These are phyloP conservation scores for Empidonax alnorum DNA, from an alignment of 2,113 vertebrate genomes.

Conservation along the genomic window DNA sequence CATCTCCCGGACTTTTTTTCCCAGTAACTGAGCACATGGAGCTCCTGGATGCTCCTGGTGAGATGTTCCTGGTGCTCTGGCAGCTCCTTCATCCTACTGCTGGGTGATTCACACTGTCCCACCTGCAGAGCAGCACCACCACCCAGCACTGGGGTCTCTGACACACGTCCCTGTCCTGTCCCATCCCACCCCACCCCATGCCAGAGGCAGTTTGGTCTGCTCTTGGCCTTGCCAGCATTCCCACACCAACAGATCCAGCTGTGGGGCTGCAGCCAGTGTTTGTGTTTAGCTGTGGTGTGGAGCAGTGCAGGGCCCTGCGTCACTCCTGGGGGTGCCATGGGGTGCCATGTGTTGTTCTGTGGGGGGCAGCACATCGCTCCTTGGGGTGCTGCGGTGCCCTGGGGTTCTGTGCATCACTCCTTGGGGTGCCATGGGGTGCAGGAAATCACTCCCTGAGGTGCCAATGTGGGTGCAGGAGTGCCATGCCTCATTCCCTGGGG, in stretches of 20 bases:
- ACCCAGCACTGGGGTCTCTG: too few species aligned
- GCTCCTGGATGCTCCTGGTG: background rate
- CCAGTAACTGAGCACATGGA: fast-evolving
- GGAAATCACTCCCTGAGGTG: background rate
- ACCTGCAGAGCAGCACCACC: background rate
- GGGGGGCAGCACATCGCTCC: background rate
- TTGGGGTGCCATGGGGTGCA: background rate
- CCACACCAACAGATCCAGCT: fast-evolving
- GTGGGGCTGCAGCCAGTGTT: background rate
- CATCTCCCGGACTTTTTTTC: background rate
- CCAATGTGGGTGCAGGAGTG: background rate
- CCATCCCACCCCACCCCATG: background rate
- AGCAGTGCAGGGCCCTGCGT: background rate
- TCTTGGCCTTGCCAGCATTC: background rate
- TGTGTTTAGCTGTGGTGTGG: fast-evolving
- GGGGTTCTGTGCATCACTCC: background rate
- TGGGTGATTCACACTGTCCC: background rate
- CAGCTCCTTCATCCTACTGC: background rate
- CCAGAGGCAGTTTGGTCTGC: fast-evolving
- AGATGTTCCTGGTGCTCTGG: background rate
- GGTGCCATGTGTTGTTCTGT: background rate
- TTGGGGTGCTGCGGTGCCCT: background rate
- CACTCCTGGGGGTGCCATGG: fast-evolving
- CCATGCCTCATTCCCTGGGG: background rate
- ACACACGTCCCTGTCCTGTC: background rate